Base-by-base conservation (phyloP, 2,113 vertebrate genomes). In the Gyps fulvus region DNA sequence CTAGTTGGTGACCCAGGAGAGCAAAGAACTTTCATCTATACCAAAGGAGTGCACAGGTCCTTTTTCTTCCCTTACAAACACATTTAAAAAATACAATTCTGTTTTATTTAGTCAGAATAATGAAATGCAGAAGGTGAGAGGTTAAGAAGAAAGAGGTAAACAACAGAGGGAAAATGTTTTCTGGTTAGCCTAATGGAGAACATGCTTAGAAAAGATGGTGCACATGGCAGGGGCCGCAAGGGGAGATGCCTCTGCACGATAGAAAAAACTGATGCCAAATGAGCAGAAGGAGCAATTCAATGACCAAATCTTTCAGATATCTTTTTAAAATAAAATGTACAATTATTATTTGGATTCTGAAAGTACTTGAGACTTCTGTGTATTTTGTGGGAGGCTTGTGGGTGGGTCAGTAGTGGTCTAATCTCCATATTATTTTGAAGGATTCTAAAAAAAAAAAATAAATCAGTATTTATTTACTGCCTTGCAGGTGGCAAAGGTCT, bases 401-500 rank as follows among this genome's bases (percentile, higher is more conserved):
- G 15, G 29, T 90, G 45, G 40, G 36, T 87, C 70, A 73, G 19
- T 21, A 77, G 18, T 36, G 15, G 23, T 87, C 36, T 83, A 13
- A 95, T 87, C 52, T 67, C 32, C 6, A 3, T 40, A 14, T 66
- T 87, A 49, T 50, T 93, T 50, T 74, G 58, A 91, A 66, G 21
- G 13, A 54, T 70, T 82, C 26, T 57, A 5, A 55, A 65, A 66
- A 62, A 80, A 16, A 49, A 1, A 6, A 4, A 6, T 4, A 32
- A 66, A 78, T 18, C 16, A 32, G 17, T 71, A 38, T 78, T 83
- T 90, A 73, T 83, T 91, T 84, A 66, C 32, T 73, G 58, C 20
- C 62, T 85, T 91, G 63, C 31, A 95, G 62, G 93, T 95, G 66
- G 70, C 66, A 91, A 73, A 95, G 32, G 66, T 93, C 54, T 87